Evolutionary conservation across 1,140 invertebrate species (phyloP).

Genomic region (Caerostris extrusa): DNA sequence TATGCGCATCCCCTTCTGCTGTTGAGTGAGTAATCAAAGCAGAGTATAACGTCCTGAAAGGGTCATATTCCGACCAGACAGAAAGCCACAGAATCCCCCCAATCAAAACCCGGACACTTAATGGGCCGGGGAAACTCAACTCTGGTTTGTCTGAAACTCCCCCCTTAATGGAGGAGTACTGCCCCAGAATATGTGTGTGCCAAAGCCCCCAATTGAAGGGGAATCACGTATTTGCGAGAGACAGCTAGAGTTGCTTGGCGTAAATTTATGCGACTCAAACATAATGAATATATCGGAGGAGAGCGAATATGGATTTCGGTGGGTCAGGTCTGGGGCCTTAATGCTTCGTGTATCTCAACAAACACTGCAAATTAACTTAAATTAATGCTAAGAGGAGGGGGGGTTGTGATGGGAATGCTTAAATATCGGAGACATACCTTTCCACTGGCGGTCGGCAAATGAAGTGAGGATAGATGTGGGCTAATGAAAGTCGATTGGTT

Average conservation of each 20-base stretch:
- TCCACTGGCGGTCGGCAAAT: too few species aligned
- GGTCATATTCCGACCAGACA: slow-evolving; percentile 13
- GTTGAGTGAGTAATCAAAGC: slow-evolving; percentile 47
- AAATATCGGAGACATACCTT: background rate
- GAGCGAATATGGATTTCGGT: background rate
- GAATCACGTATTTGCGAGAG: background rate
- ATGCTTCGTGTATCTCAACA: background rate
- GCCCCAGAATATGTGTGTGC: background rate
- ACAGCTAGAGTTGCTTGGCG: background rate
- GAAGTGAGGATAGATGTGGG: too few species aligned
- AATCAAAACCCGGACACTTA: slow-evolving; percentile 44
- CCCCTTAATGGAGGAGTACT: background rate
- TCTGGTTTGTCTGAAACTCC: background rate
- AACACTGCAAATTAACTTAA: background rate
- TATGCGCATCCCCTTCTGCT: background rate
- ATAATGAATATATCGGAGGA: slow-evolving; percentile 30
- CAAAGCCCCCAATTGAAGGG: background rate
- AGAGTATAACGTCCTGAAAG: slow-evolving; percentile 33
- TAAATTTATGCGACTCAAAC: background rate
- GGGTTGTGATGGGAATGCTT: background rate
- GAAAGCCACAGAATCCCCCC: slow-evolving; percentile 25
- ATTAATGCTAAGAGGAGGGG: too few species aligned
- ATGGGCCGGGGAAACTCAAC: background rate
- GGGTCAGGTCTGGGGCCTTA: background rate
- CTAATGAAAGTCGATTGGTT: too few species aligned